Conservation (phyloP, 2,113 vertebrate genomes). For the Larimichthys crocea region DNA sequence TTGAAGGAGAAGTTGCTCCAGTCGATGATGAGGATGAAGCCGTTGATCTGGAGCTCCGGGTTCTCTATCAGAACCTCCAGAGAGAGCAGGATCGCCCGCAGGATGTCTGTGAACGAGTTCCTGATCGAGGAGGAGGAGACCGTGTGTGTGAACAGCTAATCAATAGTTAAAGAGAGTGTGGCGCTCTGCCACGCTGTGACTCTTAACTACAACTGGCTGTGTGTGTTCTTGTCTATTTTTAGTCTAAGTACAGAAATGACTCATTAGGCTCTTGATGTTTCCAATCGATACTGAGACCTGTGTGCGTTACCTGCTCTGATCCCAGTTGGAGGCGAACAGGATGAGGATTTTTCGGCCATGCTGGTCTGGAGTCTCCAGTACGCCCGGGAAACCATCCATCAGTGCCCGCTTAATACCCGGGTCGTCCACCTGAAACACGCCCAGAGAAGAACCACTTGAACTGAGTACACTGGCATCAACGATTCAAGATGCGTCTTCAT, state of each 20-base stretch:
- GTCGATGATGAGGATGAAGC: constrained; percentile 99
- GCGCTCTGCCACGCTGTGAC: not conserved
- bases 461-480: not conserved
- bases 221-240: constrained; percentile 3
- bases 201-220: constrained; percentile 26
- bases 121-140: constrained; percentile 38
- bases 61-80: constrained; percentile 99
- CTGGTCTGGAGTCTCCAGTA: constrained; percentile 96
- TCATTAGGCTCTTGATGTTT: constrained; percentile 34
- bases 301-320: constrained; percentile 92
- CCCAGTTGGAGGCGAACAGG: constrained; percentile 99
- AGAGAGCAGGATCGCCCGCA: constrained; percentile 96
- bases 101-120: constrained; percentile 92
- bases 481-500: not conserved
- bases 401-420: constrained; percentile 96
- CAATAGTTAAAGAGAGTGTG: constrained; percentile 17
- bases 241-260: not conserved
- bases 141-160: constrained; percentile 15
- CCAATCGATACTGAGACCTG: constrained; percentile 14
- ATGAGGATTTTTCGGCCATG: constrained; percentile 97
- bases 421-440: constrained; percentile 79
- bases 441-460: not conserved
- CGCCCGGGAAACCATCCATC: constrained; percentile 97
- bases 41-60: constrained; percentile 97
- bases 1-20: constrained; percentile 99